A percentile compares a stretch with the other conserved stretches of the same genome.
Evolutionary conservation across 2,888 invertebrate genomes (phyloP).

Genomic region (Portevinia maculata): DNA sequence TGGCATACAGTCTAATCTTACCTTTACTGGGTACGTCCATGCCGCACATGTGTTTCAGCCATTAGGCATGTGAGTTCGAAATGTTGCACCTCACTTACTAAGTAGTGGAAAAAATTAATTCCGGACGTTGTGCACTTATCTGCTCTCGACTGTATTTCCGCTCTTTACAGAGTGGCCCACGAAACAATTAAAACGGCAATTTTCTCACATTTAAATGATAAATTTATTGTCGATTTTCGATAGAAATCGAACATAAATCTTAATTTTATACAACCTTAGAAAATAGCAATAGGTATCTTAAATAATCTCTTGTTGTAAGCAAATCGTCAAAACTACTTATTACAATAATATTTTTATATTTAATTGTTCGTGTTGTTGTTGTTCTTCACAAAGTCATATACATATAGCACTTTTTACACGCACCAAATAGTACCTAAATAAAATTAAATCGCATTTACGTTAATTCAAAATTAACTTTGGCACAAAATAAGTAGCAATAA

Average conservation of each 20-base stretch:
- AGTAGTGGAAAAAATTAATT: no score
- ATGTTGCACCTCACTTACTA: no score
- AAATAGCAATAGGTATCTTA: slow-evolving; percentile 45
- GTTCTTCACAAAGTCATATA: neutral
- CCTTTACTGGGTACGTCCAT: no score
- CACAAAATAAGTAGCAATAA: slow-evolving; percentile 58
- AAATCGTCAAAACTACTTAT: slow-evolving; percentile 27
- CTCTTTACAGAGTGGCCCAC: no score
- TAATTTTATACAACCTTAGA: slow-evolving; percentile 59
- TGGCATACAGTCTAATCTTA: no score
- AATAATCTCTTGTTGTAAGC: slow-evolving; percentile 41
- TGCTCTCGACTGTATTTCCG: no score
- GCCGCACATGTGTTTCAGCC: no score
- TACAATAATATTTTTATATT: no score
- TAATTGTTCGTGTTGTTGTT: no score
- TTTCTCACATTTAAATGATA: slow-evolving; percentile 28
- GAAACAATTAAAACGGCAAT: neutral
- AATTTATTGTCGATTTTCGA: slow-evolving; percentile 22
- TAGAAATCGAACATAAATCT: slow-evolving; percentile 11
- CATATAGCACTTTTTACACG: neutral
- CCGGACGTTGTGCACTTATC: no score
- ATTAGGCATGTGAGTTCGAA: no score
- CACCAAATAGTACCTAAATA: neutral
- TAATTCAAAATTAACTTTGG: slow-evolving; percentile 70
- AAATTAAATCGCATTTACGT: slow-evolving; percentile 33